Evolutionary conservation across 2,797 vertebrate species (phyloP), one percentile per base, ranked within the genome.

Genomic region (Tympanoctomys barrerae): DNA sequence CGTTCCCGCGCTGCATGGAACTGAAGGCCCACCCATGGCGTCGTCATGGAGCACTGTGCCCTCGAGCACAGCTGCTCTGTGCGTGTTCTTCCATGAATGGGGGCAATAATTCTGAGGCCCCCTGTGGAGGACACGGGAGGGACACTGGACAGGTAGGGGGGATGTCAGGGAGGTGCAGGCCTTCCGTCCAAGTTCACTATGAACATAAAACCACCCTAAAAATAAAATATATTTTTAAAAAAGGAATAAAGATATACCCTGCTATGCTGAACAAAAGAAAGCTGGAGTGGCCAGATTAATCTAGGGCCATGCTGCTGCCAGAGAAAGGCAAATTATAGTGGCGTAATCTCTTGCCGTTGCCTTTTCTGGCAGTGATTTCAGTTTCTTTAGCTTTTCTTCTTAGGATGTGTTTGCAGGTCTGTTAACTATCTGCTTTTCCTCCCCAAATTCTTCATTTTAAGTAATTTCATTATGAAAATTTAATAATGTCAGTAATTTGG

Each of bases 381-480:
- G 10, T 79, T 85, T 89, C 16, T 61, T 89, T 49, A 78, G 64
- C 4, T 87, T 96, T 90, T 86, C 13, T 77, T 70, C 61, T 57
- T 87, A 28, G 21, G 19, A 70, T 68, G 10, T 77, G 5, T 36
- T 71, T 90, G 77, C 39, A 77, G 7, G 18, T 33, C 18, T 75
- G 33, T 78, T 87, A 59, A 6, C 13, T 75, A 16, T 93, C n/a
- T 91, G 42, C 62, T 28, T 81, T 92, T 70, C 33, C 61, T 64
- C 31, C 21, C 21, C 19, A 49, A 75, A 64, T 24, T 94, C 59
- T 92, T 68, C 22, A 59, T 83, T 24, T 84, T 90, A 94, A 62
- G 87, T 46, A 62, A 31, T 36, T 39, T 46, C 52, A 75, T 46
- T 80, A 94, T 88, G 87, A 57, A 87, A 91, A 77, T 82, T 93